Conservation (phyloP, 2,113 vertebrate genomes). For the Zapornia atra region DNA sequence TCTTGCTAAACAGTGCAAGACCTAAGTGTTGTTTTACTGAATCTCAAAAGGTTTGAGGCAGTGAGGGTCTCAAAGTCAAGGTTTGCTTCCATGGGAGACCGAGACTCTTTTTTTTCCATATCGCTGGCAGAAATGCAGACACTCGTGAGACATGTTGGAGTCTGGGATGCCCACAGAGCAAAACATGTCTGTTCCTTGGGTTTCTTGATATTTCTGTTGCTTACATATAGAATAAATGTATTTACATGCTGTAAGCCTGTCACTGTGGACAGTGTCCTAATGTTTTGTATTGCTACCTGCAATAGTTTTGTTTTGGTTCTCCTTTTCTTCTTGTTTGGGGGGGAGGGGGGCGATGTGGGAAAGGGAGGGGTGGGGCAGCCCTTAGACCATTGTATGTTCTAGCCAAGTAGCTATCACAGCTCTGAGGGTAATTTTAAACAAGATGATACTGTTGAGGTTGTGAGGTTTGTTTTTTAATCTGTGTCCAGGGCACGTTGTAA, state of each 20-base stretch:
- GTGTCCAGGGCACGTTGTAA: neutral
- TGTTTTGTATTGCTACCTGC: conserved; percentile 39
- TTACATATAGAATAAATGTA: conserved; percentile 39
- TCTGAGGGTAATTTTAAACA: conserved; percentile 1
- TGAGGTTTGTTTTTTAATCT: neutral
- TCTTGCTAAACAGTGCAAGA: neutral
- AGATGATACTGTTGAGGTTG: neutral
- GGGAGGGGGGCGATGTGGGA: neutral
- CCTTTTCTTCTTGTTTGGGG: neutral
- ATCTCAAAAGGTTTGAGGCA: neutral
- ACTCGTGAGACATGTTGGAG: neutral
- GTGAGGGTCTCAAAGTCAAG: neutral
- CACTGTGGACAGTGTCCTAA: conserved; percentile 27
- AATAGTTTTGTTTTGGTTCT: neutral
- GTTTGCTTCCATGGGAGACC: neutral
- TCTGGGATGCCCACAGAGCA: neutral
- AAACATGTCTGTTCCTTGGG: neutral
- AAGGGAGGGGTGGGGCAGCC: neutral
- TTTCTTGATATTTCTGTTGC: conserved; percentile 22
- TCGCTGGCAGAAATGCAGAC: conserved; percentile 13
- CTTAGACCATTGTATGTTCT: neutral
- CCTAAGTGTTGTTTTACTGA: neutral
- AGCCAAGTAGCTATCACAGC: conserved; percentile 25
- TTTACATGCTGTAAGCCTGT: conserved; percentile 7
- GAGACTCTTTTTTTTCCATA: neutral